Percentiles rank a stretch among this genome's conserved stretches.
Evolutionary conservation across 2,113 vertebrate species (phyloP).

Genomic region (Corydoras sp.): DNA sequence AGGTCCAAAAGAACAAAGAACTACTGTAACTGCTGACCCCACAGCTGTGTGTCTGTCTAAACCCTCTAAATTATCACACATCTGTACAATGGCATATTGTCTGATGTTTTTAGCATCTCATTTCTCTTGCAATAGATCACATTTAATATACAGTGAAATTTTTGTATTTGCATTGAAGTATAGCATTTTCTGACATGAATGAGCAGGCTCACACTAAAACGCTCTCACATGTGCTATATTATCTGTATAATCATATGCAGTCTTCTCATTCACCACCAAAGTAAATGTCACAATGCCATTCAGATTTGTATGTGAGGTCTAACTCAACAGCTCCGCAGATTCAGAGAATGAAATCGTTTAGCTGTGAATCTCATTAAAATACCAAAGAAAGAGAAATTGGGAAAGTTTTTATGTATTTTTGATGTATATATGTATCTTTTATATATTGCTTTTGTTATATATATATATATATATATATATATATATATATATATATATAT

Average conservation of each 20-base stretch:
- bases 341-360: no score
- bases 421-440: no score
- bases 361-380: no score
- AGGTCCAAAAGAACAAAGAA: constrained; percentile 14
- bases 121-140: constrained; percentile 41
- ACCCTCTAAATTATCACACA: constrained; percentile 25
- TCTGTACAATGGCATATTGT: constrained; percentile 16
- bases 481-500: no score
- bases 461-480: no score
- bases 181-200: constrained; percentile 13
- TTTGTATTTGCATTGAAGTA: neutral
- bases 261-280: constrained; percentile 11
- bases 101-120: constrained; percentile 22
- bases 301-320: constrained; percentile 4
- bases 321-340: no score
- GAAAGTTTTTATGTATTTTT: no score
- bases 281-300: constrained; percentile 28
- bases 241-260: neutral
- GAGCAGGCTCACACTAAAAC: constrained; percentile 14
- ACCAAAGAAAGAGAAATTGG: no score
- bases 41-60: constrained; percentile 2
- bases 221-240: neutral
- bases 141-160: constrained; percentile 1
- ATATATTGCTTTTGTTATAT: no score
- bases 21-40: constrained; percentile 6